Evolutionary conservation across 2,797 vertebrate species (phyloP), one percentile per base, ranked within the genome.

Genomic region (Urophycis tenuis): DNA sequence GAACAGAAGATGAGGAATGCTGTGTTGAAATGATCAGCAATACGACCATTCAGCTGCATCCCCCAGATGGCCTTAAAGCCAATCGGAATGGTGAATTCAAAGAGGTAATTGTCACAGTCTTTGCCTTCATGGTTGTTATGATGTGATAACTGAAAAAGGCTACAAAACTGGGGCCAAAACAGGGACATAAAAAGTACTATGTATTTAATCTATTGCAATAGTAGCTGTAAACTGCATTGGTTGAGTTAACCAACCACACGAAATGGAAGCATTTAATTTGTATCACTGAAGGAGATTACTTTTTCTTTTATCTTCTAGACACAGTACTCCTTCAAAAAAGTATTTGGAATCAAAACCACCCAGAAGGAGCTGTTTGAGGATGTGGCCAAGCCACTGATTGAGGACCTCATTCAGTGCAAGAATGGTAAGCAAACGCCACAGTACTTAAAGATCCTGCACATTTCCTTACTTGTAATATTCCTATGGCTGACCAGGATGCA

Each of bases 301-400:
- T 71, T 31, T 64, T 64, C 1, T 45, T 80, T 81, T 41, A 9
- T 77, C 31, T 75, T 72, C 84, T 64, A 99, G 97, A 97, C 92
- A 0, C 98, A 99, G 78, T 98, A 97, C 89, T 95, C 95, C 0
- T 99, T 97, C 86, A 99, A 98, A 86, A 96, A 94, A 82, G 96
- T 99, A 0, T 99, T 99, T 91, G 96, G 96, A 71, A 92, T 93
- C 29, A 92, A 92, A 3, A 95, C 94, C 6, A 91, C 83, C 45
- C 98, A 99, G 87, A 93, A 90, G 77, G 91, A 96, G 78, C 91
- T 99, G 34, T 99, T 98, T 84, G 94, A 96, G 0, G 94, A 94
- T 77, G 94, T 98, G 77, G 94, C 96, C 49, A 95, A 92, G 72
- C 95, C 96, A 0, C 90, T 99, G 17, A 93, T 98, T 5, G 95